phyloP scores from a whole-genome alignment of 2,113 vertebrate species.

The Lota lota region DNA sequence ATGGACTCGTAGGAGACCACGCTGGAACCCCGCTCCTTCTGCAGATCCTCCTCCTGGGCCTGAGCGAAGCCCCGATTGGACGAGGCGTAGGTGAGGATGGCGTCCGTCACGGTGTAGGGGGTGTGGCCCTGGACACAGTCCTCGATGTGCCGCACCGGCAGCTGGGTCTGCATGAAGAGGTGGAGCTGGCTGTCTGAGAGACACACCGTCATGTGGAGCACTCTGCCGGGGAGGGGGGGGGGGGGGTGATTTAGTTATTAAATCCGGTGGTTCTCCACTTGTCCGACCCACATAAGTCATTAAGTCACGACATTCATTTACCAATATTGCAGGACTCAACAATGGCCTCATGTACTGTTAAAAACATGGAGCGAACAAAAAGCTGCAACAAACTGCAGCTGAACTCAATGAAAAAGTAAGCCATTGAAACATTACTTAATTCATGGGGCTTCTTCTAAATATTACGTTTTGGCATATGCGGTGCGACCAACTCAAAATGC shows the following conservation, averaged over 20 bases:
- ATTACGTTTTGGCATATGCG: no score
- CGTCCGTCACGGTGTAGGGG: slow-evolving; percentile 80
- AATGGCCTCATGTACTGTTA: no score
- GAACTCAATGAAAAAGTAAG: no score
- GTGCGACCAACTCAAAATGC: no score
- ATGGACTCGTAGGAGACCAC: slow-evolving; percentile 71
- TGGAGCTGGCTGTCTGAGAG: slow-evolving; percentile 96
- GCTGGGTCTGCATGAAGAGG: slow-evolving; percentile 96
- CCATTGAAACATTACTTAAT: no score
- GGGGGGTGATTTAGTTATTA: neutral
- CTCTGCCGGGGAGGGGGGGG: slow-evolving; percentile 66
- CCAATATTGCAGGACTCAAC: no score
- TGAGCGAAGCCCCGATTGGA: slow-evolving; percentile 85
- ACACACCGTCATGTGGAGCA: slow-evolving; percentile 88
- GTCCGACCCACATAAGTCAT: no score
- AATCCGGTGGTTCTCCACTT: no score
- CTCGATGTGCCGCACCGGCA: slow-evolving; percentile 85
- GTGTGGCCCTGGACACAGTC: slow-evolving; percentile 88
- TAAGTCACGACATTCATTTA: no score
- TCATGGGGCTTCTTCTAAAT: no score
- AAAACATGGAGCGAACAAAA: no score
- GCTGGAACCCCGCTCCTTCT: slow-evolving; percentile 51
- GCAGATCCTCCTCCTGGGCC: slow-evolving; percentile 77
- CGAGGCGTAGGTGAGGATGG: slow-evolving; percentile 87
- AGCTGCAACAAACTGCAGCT: no score